A percentile compares a stretch with the other conserved stretches of the same genome.
These are phyloP conservation scores for Colossoma macropomum DNA, from an alignment of 2,113 vertebrate genomes.

Conservation along the genomic window DNA sequence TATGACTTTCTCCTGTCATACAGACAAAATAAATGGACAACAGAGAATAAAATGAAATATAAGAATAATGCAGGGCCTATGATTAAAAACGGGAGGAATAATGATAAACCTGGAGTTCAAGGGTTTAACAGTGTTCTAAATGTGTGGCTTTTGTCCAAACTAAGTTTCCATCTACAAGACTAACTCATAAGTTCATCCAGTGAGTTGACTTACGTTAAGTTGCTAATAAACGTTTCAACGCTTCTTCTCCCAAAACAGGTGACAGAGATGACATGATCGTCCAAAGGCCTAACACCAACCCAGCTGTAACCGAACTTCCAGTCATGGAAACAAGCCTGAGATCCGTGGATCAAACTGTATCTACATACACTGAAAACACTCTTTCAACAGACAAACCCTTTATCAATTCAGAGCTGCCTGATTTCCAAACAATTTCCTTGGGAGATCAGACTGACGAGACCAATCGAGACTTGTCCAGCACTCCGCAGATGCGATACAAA, in stretches of 20 bases:
- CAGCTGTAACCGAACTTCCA: background rate
- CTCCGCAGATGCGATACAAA: background rate
- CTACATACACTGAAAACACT: background rate
- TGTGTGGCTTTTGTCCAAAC: no score
- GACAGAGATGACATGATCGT: background rate
- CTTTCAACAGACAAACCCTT: background rate
- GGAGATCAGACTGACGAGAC: background rate
- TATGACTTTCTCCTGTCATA: no score
- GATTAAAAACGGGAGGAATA: no score
- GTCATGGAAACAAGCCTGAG: background rate
- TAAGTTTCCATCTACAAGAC: no score
- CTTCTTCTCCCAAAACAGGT: conserved; percentile 19
- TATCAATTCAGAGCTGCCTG: background rate
- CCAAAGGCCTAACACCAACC: background rate
- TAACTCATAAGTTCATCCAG: background rate
- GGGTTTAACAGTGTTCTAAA: no score
- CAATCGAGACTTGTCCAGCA: background rate
- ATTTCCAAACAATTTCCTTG: background rate
- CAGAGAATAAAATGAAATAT: no score
- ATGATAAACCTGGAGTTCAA: no score
- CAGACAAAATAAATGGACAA: no score
- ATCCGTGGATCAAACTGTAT: background rate
- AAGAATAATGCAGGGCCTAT: no score
- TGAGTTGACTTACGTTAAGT: no score
- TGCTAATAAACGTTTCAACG: background rate